Percentiles rank a stretch among this genome's conserved stretches.
These are phyloP conservation scores for Notothenia coriiceps DNA, from an alignment of 2,113 vertebrate genomes.

Conservation along the genomic window DNA sequence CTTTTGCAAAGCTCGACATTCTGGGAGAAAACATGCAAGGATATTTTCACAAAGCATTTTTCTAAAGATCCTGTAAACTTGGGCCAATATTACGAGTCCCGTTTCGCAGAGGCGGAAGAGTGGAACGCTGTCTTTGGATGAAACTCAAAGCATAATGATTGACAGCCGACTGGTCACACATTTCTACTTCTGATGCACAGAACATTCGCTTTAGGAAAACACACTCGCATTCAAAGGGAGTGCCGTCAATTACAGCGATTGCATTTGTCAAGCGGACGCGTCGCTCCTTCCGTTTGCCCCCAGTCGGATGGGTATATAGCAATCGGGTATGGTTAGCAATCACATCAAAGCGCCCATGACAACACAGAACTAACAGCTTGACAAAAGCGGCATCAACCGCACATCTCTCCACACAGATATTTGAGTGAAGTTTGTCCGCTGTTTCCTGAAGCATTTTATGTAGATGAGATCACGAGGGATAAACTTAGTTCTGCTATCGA, in stretches of 20 bases:
- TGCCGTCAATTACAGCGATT: constrained; percentile 27
- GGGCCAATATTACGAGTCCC: not conserved
- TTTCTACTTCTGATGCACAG: not conserved
- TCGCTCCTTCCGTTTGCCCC: constrained; percentile 33
- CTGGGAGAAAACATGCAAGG: not conserved
- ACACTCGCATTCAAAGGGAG: constrained; percentile 1
- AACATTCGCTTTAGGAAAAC: not conserved
- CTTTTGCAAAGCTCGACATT: not conserved
- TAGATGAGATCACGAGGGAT: constrained; percentile 33
- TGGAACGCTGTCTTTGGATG: not conserved
- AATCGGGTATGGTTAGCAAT: too few relatives aligned
- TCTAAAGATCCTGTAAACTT: not conserved
- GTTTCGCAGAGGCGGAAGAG: not conserved
- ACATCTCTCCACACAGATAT: constrained; percentile 22
- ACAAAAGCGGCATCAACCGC: constrained; percentile 53
- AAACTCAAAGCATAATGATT: constrained; percentile 11
- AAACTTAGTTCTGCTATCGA: constrained; percentile 21
- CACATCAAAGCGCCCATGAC: constrained; percentile 54
- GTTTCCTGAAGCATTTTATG: constrained; percentile 14
- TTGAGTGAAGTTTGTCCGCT: not conserved
- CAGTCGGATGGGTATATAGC: constrained; percentile 19
- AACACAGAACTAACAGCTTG: constrained; percentile 52
- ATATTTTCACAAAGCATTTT: not conserved
- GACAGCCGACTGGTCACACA: constrained; percentile 2
- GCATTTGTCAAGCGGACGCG: constrained; percentile 32